Percentiles rank a stretch among this genome's conserved stretches.
phyloP scores from a whole-genome alignment of 2,888 invertebrate genomes.

The Acanthococcus lagerstroemiae region DNA sequence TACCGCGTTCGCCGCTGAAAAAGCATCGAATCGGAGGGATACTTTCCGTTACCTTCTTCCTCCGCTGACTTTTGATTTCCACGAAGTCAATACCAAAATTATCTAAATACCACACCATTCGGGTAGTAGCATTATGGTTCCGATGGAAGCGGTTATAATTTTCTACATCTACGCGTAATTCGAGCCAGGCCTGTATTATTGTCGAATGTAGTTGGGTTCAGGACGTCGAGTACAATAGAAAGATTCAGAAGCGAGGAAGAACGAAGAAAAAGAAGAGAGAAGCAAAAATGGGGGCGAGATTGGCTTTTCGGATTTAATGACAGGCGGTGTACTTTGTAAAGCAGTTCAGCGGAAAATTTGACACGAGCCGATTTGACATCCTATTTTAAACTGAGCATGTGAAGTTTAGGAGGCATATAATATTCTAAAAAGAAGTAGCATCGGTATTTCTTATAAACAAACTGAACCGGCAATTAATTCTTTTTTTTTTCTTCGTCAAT shows the following conservation, averaged over 20 bases:
- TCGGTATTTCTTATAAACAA: no score
- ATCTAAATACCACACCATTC: no score
- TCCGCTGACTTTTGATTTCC: no score
- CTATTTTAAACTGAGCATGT: not conserved
- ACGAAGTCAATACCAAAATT: no score
- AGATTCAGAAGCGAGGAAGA: not conserved
- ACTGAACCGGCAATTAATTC: no score
- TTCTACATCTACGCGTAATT: not conserved
- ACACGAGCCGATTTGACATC: slow-evolving; percentile 11
- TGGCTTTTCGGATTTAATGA: slow-evolving; percentile 1
- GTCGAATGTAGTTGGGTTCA: not conserved
- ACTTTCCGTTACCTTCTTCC: no score
- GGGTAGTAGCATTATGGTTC: no score
- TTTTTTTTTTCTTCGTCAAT: no score
- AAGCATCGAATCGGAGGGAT: no score
- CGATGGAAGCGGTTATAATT: no score
- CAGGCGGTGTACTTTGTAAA: not conserved
- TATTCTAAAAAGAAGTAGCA: no score
- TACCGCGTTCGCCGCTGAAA: no score
- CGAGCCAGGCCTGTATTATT: not conserved
- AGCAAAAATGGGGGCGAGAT: not conserved
- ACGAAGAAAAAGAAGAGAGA: not conserved
- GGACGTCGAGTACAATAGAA: not conserved
- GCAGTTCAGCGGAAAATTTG: slow-evolving; percentile 6
- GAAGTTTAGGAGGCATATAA: not conserved